These are phyloP conservation scores for Lampris incognitus DNA, from an alignment of 2,113 vertebrate species.

Conservation along the genomic window DNA sequence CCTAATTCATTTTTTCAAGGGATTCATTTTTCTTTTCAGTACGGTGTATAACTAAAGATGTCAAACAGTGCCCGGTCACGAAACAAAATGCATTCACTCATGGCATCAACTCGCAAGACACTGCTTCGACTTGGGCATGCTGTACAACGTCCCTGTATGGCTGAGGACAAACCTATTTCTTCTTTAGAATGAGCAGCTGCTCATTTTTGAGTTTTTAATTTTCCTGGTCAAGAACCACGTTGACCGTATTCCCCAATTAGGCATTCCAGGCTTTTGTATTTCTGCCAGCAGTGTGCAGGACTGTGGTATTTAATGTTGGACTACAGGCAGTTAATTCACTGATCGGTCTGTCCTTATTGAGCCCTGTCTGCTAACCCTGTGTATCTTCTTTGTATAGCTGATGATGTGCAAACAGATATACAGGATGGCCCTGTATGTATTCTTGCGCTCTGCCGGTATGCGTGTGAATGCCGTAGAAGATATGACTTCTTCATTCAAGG, in stretches of 20 bases:
- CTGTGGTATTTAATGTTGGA: not conserved
- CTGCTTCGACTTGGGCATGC: not conserved
- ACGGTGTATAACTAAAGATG: conserved; percentile 1
- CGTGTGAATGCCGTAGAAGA: no score
- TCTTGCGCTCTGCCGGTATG: no score
- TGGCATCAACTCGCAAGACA: not conserved
- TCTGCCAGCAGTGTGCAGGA: not conserved
- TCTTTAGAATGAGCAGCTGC: not conserved
- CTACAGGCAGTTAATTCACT: not conserved
- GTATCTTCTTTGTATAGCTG: not conserved
- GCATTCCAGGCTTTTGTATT: not conserved
- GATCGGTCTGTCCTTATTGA: not conserved
- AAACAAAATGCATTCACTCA: not conserved
- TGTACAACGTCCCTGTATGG: not conserved
- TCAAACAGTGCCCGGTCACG: not conserved
- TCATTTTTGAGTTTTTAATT: not conserved
- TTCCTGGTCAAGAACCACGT: not conserved
- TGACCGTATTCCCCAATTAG: not conserved
- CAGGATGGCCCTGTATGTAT: no score
- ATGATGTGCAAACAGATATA: not conserved
- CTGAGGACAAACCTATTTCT: not conserved
- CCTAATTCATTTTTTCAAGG: conserved; percentile 7
- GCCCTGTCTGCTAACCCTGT: not conserved
- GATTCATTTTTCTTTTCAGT: conserved; percentile 18
- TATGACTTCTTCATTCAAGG: not conserved